Evolutionary conservation across 2,797 vertebrate species (phyloP), one percentile per base, ranked within the genome.

Genomic region (Paramormyrops hopkinsi): DNA sequence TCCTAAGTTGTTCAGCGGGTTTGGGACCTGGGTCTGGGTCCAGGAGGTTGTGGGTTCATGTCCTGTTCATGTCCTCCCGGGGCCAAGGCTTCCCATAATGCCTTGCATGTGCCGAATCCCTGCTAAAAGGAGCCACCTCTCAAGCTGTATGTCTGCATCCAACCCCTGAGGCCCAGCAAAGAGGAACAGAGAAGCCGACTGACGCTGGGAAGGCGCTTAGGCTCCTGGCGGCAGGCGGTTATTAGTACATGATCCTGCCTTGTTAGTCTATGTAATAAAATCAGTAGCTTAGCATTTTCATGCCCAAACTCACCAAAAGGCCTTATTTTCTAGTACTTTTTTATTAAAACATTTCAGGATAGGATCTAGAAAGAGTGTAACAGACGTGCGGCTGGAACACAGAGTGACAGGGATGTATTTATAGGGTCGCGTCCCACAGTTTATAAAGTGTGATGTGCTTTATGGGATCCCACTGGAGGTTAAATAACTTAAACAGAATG

Each of bases 111-210:
- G 69, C 69, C 2, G 33, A 17, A 17, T 4, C 29, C 69, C 69
- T 76, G 90, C 92, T 93, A 94, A 94, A 95, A 93, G 90, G 92
- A 92, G 88, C 93, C 90, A 69, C 94, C 93, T 93, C 84, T 90
- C 90, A 90, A 95, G 95, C 96, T 95, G 95, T 94, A 96, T 96
- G 95, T 95, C 92, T 95, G 90, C 95, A 93, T 94, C 95, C 95
- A 96, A 96, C 96, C 94, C 95, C 92, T 94, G 92, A 41, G 69
- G 33, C 69, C 12, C 33, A 33, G 69, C 12, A 37, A 41, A 76
- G 29, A 76, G 14, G 14, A 76, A 0, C 33, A 41, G 69, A 41
- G 69, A 29, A 11, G 22, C 22, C 8, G n/a, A 3, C 9, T 65
- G 7, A 25, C 2, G 65, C 65, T 14, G 1, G 0, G 33, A 17